Percentiles rank a stretch among this genome's conserved stretches.
Conservation (phyloP, 2,113 vertebrate genomes). For the Jaculus jaculus region DNA sequence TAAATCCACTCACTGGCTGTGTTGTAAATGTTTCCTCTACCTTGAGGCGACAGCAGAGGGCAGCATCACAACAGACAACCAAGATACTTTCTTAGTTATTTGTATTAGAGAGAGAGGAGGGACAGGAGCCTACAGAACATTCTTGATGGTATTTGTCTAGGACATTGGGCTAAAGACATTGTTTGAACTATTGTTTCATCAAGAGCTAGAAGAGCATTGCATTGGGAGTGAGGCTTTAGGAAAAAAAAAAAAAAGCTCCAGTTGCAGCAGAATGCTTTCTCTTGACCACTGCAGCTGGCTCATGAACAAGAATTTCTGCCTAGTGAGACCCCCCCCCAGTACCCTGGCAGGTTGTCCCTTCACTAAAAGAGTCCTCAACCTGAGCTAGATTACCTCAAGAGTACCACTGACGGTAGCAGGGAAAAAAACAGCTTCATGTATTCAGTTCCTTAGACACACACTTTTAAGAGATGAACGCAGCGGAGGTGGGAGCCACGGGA, state of each 20-base stretch:
- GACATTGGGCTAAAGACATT: background rate
- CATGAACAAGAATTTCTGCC: background rate
- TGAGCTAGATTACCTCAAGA: background rate
- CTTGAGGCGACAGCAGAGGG: constrained; percentile 49
- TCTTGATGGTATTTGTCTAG: constrained; percentile 4
- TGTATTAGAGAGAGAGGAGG: background rate
- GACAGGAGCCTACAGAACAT: background rate
- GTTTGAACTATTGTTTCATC: constrained; percentile 16
- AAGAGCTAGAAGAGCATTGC: background rate
- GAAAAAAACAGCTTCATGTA: background rate
- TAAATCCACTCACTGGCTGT: constrained; percentile 12
- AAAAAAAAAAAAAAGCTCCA: background rate
- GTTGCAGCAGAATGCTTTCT: background rate
- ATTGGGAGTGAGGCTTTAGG: background rate
- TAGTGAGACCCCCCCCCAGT: background rate
- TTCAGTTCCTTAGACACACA: background rate
- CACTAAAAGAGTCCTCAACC: background rate
- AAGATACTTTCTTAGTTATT: background rate
- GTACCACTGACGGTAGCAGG: background rate
- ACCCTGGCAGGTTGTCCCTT: background rate
- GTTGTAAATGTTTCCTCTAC: constrained; percentile 44
- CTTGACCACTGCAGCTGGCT: background rate
- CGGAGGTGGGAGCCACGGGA: background rate
- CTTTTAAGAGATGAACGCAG: background rate
- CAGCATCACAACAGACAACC: constrained; percentile 41